Conservation (phyloP, 1,140 invertebrate genomes). For the Drosophila elegans region DNA sequence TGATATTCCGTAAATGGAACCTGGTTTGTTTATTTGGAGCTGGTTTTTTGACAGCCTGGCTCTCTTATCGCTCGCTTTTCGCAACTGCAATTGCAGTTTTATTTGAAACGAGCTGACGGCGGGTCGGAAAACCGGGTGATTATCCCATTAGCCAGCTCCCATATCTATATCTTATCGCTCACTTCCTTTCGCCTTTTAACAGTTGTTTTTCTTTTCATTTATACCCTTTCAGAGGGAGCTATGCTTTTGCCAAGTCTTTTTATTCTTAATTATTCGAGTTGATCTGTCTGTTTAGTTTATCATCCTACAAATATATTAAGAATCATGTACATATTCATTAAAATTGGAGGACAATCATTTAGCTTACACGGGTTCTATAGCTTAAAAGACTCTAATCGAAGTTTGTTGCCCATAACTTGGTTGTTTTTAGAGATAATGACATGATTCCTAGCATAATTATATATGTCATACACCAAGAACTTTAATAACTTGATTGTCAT, state of each 20-base stretch:
- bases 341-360: no score
- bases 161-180: slow-evolving; percentile 34
- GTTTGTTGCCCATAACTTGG: no score
- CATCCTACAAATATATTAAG: no score
- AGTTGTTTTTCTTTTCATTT: neutral
- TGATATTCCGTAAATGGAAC: slow-evolving; percentile 31
- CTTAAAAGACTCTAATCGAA: no score
- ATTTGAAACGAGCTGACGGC: slow-evolving; percentile 40
- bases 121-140: slow-evolving; percentile 36
- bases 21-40: slow-evolving; percentile 7
- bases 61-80: slow-evolving; percentile 26
- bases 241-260: neutral
- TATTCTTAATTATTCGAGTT: no score
- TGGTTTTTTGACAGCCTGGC: slow-evolving; percentile 4
- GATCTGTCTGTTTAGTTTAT: no score
- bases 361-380: no score
- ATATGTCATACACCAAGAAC: no score
- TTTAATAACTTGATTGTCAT: no score
- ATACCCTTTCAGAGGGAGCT: slow-evolving; percentile 4
- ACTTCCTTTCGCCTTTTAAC: slow-evolving; percentile 19
- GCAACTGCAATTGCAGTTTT: slow-evolving; percentile 35
- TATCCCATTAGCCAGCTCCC: slow-evolving; percentile 16
- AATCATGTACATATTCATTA: no score
- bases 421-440: no score
- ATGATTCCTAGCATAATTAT: no score